These are phyloP conservation scores for Megaustenia siamemsis DNA, from an alignment of 2,888 invertebrate genomes.

Conservation along the genomic window DNA sequence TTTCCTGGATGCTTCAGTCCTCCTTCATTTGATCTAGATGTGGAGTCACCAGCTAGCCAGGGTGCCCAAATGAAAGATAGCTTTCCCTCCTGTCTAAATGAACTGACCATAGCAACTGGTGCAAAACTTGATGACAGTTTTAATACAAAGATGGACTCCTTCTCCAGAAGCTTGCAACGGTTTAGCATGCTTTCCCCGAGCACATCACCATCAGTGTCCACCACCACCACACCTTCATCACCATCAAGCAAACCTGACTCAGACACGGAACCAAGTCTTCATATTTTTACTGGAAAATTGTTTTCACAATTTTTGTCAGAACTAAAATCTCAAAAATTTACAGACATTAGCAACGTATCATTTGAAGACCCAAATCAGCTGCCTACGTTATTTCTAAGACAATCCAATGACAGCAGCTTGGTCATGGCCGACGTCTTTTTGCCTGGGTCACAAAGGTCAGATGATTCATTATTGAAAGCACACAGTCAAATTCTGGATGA, in stretches of 20 bases:
- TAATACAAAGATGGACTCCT: constrained; percentile 47
- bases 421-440: constrained; percentile 41
- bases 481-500: constrained; percentile 33
- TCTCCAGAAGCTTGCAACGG: constrained; percentile 25
- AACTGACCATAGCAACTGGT: neutral
- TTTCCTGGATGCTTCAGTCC: neutral
- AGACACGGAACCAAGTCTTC: constrained; percentile 23
- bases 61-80: neutral
- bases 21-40: neutral
- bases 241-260: neutral
- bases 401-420: constrained; percentile 12
- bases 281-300: constrained; percentile 42
- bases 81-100: neutral
- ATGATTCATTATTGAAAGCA: neutral
- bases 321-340: constrained; percentile 29
- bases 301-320: constrained; percentile 16
- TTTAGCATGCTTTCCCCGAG: constrained; percentile 38
- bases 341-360: neutral
- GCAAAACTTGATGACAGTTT: constrained; percentile 30
- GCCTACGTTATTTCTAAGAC: constrained; percentile 28
- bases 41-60: neutral
- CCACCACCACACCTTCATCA: constrained; percentile 22
- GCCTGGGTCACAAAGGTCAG: neutral
- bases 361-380: neutral
- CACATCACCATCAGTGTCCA: neutral